Percentiles rank a stretch among this genome's conserved stretches.
Conservation (phyloP, 1,140 invertebrate species). For the Arctopsyche grandis region DNA sequence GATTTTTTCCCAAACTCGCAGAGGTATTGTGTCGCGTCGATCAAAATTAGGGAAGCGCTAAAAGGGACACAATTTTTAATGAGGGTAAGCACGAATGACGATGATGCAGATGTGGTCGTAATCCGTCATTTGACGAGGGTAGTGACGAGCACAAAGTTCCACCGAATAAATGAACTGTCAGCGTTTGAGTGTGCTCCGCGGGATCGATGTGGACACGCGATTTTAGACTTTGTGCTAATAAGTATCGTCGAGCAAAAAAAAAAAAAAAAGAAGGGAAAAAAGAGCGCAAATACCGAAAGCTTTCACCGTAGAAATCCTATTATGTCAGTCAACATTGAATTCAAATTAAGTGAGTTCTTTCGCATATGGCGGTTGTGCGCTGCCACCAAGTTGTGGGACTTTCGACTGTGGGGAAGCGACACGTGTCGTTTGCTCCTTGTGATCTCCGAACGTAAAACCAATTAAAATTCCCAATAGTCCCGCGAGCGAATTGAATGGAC, state of each 20-base stretch:
- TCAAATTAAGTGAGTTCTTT: background rate
- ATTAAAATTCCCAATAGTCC: constrained; percentile 15
- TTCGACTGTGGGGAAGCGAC: background rate
- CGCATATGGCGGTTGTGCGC: no score
- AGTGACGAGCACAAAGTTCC: background rate
- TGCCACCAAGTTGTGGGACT: no score
- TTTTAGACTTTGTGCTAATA: no score
- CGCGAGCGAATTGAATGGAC: constrained; percentile 13
- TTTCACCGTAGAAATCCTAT: constrained; percentile 14
- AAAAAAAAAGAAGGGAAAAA: background rate
- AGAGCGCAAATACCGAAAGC: background rate
- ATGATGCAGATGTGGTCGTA: background rate
- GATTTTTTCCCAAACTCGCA: no score
- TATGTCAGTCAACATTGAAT: constrained; percentile 22
- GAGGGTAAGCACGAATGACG: no score
- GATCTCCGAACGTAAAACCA: background rate
- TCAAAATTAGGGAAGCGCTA: no score
- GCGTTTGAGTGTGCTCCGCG: constrained; percentile 8
- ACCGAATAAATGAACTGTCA: constrained; percentile 24
- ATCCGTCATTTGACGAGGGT: constrained; percentile 30
- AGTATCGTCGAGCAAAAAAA: no score
- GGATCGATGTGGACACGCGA: no score
- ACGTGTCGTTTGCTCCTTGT: background rate
- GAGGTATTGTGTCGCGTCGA: no score
- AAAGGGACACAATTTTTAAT: no score